phyloP scores from a whole-genome alignment of 2,888 invertebrate genomes.

The Hirudinaria manillensis region DNA sequence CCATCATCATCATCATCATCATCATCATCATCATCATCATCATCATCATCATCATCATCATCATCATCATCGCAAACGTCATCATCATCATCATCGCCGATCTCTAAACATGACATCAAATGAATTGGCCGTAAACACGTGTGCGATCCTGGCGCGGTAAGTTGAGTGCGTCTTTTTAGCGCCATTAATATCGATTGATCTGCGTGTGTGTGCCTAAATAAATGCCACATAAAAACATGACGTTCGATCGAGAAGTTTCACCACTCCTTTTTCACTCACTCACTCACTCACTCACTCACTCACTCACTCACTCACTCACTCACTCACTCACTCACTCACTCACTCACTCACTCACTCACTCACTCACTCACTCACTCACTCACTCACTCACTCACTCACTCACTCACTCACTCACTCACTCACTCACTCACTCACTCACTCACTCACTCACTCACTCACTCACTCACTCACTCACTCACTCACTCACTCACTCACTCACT shows the following conservation, averaged over 20 bases:
- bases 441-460: constrained; percentile 30
- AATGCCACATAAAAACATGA: not conserved
- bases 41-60: constrained; percentile 19
- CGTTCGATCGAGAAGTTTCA: not conserved
- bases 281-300: constrained; percentile 9
- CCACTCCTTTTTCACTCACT: not conserved
- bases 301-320: constrained; percentile 20
- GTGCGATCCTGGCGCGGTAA: not conserved
- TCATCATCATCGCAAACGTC: constrained; percentile 23
- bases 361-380: constrained; percentile 31
- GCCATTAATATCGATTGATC: constrained; percentile 6
- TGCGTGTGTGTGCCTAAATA: constrained; percentile 4
- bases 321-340: constrained; percentile 16
- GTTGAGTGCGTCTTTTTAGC: constrained; percentile 13
- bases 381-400: constrained; percentile 35
- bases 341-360: constrained; percentile 20
- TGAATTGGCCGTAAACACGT: not conserved
- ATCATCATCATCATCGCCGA: constrained; percentile 24
- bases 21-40: constrained; percentile 27
- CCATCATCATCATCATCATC: constrained; percentile 24
- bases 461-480: constrained; percentile 32
- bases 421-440: constrained; percentile 31
- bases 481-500: constrained; percentile 25
- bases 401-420: constrained; percentile 33
- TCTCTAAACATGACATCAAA: not conserved